Conservation (phyloP, 2,113 vertebrate genomes). For the Emydocephalus ijimae region DNA sequence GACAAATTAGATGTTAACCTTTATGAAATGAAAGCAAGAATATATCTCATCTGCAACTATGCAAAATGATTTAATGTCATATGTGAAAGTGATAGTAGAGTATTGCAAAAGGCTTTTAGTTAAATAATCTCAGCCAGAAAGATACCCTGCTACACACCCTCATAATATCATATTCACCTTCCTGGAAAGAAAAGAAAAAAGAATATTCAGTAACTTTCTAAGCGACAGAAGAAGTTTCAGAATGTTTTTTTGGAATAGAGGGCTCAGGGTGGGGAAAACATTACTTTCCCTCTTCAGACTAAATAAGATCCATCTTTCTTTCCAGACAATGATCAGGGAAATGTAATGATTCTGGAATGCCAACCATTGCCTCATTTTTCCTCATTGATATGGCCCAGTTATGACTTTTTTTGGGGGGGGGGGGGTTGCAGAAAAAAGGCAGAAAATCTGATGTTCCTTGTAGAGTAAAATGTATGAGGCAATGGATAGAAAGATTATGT, state of each 20-base stretch:
- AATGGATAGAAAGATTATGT: not conserved
- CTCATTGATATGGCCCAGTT: not conserved
- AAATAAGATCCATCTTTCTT: not conserved
- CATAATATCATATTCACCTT: not conserved
- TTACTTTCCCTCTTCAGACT: not conserved
- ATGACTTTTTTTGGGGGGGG: not conserved
- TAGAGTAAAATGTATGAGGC: not conserved
- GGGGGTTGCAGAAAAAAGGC: not conserved
- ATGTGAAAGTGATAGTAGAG: not conserved
- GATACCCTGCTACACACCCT: not conserved
- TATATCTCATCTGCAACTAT: not conserved
- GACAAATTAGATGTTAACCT: constrained; percentile 12
- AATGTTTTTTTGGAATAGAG: not conserved
- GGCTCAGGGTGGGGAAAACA: not conserved
- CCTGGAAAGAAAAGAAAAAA: not conserved
- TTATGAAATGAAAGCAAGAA: not conserved
- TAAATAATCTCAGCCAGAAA: not conserved
- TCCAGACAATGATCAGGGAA: not conserved
- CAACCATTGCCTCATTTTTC: not conserved
- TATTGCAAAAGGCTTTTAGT: not conserved
- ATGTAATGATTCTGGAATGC: not conserved
- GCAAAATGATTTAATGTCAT: constrained; percentile 8
- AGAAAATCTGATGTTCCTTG: not conserved
- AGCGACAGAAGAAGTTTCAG: too few relatives aligned
- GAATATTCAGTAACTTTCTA: not conserved